Evolutionary conservation across 2,888 invertebrate species (phyloP), one percentile per base, ranked within the genome.

Genomic region (Dichetophora obliterata): DNA sequence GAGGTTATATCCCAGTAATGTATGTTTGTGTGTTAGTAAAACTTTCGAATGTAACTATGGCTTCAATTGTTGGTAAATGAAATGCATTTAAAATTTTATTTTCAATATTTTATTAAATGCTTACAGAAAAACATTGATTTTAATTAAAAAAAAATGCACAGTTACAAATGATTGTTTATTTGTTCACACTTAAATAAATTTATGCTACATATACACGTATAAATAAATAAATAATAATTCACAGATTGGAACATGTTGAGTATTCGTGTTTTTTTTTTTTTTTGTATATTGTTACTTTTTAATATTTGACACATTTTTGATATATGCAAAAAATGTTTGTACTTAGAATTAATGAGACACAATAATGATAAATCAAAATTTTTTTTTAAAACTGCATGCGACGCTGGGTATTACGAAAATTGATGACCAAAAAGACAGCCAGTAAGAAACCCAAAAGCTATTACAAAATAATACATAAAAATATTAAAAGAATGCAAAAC

Each of bases 311-410:
- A 43, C 43, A 43, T 43, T 43, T 52, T 19, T 8, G 1, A 43
- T 43, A 43, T 11, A 43, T 43, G 43, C 43, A 43, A 43, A 43
- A 37, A 43, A 43, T 43, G 11, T 43, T 43, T 43, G 43, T 43
- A 43, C 43, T 43, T 43, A 43, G 14, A 43, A 43, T 11, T 43
- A 14, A 22, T 19, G 54, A 54, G 1, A 19, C 2, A 54, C 54
- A 54, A 19, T n/a, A 3, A 19, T 19, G 6, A 54, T 22, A 54
- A 2, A 31, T 31, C 3, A 54, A 19, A 19, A 19, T n/a, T 77
- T 82, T 87, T 54, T n/a, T 77, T 82, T 87, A 87, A 82, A 87
- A 87, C 75, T 86, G 83, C 87, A 87, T 81, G 52, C 86, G 87
- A 54, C 86, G 79, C 80, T 87, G 87, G 73, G 86, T 87, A 75